Evolutionary conservation across 2,888 invertebrate species (phyloP).

Genomic region (Tiliacea aurago): DNA sequence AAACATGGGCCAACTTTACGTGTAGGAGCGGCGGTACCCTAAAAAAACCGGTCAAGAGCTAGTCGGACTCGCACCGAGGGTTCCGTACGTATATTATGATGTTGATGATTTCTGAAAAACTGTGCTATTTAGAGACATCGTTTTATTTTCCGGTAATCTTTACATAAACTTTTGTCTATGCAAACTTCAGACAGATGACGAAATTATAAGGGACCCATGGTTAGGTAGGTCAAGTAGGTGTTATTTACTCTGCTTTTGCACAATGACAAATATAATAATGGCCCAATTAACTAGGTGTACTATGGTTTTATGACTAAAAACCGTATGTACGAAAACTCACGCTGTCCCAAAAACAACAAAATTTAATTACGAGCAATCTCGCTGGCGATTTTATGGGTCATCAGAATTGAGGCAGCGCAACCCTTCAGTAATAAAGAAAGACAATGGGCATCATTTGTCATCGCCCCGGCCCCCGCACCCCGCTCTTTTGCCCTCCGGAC

Average conservation of each 20-base stretch:
- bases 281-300: neutral
- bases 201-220: too few relatives aligned
- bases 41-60: too few relatives aligned
- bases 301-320: neutral
- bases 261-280: neutral
- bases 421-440: conserved; percentile 81
- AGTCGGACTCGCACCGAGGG: too few relatives aligned
- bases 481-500: conserved; percentile 53
- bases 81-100: too few relatives aligned
- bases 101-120: too few relatives aligned
- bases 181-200: too few relatives aligned
- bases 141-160: too few relatives aligned
- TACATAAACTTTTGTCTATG: too few relatives aligned
- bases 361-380: conserved; percentile 61
- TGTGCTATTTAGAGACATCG: too few relatives aligned
- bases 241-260: neutral
- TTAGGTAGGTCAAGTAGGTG: too few relatives aligned
- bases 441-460: conserved; percentile 88
- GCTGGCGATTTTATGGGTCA: conserved; percentile 64
- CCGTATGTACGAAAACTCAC: conserved; percentile 4
- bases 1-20: too few relatives aligned
- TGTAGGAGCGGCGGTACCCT: too few relatives aligned
- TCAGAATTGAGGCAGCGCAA: conserved; percentile 62
- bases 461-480: conserved; percentile 56
- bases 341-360: conserved; percentile 35